Evolutionary conservation across 2,797 vertebrate genomes (phyloP).

Genomic region (Micropoecilia bifurca): DNA sequence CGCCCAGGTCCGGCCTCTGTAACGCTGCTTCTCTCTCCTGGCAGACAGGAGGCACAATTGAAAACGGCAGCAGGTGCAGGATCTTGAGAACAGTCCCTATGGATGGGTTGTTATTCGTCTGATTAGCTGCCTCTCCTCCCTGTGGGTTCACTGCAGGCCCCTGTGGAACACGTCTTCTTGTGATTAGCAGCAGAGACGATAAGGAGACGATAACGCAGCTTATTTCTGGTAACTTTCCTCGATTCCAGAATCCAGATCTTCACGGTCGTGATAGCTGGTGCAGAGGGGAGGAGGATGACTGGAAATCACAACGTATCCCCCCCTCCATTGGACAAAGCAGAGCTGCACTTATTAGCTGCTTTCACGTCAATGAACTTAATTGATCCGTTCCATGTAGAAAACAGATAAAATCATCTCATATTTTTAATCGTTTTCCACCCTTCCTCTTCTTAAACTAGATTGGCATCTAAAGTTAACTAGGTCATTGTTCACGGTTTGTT

Average conservation of each 20-base stretch:
- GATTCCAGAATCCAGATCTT: conserved; percentile 46
- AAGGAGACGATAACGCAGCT: conserved; percentile 50
- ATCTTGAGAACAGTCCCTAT: conserved; percentile 27
- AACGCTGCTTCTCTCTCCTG: conserved; percentile 48
- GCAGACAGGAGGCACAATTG: conserved; percentile 30
- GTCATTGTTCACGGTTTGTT: neutral
- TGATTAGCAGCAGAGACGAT: conserved; percentile 60
- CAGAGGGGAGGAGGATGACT: conserved; percentile 36
- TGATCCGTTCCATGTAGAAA: neutral
- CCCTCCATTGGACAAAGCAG: conserved; percentile 4
- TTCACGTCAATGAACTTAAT: neutral
- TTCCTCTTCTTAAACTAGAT: neutral
- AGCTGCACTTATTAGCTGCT: conserved; percentile 3
- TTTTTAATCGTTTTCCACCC: neutral
- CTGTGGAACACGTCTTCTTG: conserved; percentile 32
- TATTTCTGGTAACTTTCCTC: conserved; percentile 51
- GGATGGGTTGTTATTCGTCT: conserved; percentile 23
- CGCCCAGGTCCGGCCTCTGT: conserved; percentile 35
- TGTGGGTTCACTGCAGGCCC: conserved; percentile 27
- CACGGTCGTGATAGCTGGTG: conserved; percentile 41
- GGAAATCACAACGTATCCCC: conserved; percentile 38
- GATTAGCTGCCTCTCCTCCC: neutral
- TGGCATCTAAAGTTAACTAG: neutral
- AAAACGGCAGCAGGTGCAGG: conserved; percentile 47
- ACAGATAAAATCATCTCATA: neutral